Evolutionary conservation across 2,113 vertebrate species (phyloP).

Genomic region (Indicator indicator): DNA sequence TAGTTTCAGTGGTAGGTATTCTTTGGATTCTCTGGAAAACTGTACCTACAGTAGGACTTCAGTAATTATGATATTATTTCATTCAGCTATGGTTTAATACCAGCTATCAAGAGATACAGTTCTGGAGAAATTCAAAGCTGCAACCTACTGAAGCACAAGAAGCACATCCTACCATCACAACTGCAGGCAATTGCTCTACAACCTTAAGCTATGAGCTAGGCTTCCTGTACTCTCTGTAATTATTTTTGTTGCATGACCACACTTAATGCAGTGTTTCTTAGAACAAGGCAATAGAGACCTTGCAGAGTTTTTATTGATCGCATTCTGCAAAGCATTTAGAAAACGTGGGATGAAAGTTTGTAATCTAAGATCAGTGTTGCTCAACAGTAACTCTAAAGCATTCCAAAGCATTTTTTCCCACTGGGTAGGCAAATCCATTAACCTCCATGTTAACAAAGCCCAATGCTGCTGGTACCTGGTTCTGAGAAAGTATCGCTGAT

Average conservation of each 20-base stretch:
- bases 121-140: not conserved
- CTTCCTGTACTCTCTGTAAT: not conserved
- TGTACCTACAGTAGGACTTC: not conserved
- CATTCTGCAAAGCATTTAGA: not conserved
- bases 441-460: not conserved
- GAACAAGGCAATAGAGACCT: not conserved
- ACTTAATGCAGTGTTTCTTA: not conserved
- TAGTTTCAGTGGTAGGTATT: not conserved
- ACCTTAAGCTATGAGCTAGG: not conserved
- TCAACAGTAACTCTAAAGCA: not conserved
- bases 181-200: not conserved
- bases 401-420: not conserved
- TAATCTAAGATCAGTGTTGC: not conserved
- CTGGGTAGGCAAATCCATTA: not conserved
- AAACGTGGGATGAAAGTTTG: not conserved
- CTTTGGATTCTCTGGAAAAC: not conserved
- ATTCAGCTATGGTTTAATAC: not conserved
- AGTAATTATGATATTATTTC: not conserved
- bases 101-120: not conserved
- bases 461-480: constrained; percentile 81
- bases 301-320: not conserved
- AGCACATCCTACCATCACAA: not conserved
- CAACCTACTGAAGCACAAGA: not conserved
- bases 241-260: not conserved
- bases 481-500: constrained; percentile 98